A percentile compares a stretch with the other conserved stretches of the same genome.
These are phyloP conservation scores for Drosophila erecta DNA, from an alignment of 1,140 invertebrate species.

Conservation along the genomic window DNA sequence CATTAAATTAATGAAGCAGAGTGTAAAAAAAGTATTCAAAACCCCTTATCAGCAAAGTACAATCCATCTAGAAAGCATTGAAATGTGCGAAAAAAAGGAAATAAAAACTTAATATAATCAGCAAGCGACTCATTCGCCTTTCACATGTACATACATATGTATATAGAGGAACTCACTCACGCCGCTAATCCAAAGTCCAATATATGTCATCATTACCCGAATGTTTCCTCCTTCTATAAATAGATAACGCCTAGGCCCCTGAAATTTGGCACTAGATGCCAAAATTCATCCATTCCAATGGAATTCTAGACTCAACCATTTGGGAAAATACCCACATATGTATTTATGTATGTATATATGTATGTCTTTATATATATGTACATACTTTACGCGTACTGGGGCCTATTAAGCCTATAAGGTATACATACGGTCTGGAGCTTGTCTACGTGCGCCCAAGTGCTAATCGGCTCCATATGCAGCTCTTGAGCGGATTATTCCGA, in stretches of 20 bases:
- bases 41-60: constrained; percentile 23
- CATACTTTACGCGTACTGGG: constrained; percentile 1
- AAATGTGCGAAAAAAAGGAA: constrained; percentile 19
- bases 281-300: constrained; percentile 20
- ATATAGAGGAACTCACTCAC: constrained; percentile 22
- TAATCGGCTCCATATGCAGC: not conserved
- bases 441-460: constrained; percentile 23
- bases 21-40: constrained; percentile 17
- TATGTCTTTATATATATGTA: not conserved
- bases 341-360: not conserved
- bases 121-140: constrained; percentile 38
- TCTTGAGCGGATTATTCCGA: constrained; percentile 13
- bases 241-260: constrained; percentile 30
- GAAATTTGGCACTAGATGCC: constrained; percentile 1
- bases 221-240: constrained; percentile 38
- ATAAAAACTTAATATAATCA: constrained; percentile 37
- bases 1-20: constrained; percentile 35
- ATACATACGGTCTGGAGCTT: constrained; percentile 12
- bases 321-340: constrained; percentile 25
- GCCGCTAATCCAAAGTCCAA: constrained; percentile 37
- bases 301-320: constrained; percentile 23
- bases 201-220: constrained; percentile 38
- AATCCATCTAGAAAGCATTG: constrained; percentile 31
- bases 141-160: constrained; percentile 13
- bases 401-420: constrained; percentile 7